Base-by-base conservation (phyloP, 2,113 vertebrate species). In the Corythaeola cristata region DNA sequence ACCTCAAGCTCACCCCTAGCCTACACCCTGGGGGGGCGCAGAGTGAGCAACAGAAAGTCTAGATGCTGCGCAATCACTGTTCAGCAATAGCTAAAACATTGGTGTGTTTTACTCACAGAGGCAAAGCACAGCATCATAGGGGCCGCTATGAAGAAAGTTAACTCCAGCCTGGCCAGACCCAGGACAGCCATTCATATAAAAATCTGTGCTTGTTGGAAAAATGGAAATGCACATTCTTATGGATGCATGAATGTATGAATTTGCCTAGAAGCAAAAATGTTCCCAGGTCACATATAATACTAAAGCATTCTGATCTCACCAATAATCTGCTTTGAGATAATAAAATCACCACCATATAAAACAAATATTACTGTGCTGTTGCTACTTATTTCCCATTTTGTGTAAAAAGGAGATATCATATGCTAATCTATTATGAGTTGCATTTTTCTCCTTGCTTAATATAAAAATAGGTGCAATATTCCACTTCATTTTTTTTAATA, bases 171-270 rank as follows among this genome's bases (percentile, higher is more conserved):
- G 89, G 67, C 11, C 62, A 91, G 62, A 75, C 33, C 28, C 33
- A 72, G 19, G 11, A 47, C 4, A 47, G 22, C 7, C 12, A 8
- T 2, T 24, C 32, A 63, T 6, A 11, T 59, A 47, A 93, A 91
- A 89, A 60, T 15, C 49, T 66, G 39, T 59, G 44, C 50, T 77
- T 80, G 6, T 8, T 76, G 45, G 56, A 85, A 85, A 89, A 85
- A 81, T 3, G 6, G 69, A 64, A 50, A 67, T n/a, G 28, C 15
- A 20, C 16, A 5, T 22, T 78, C 32, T 41, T 58, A n/a, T 0
- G 0, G 39, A 47, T 64, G 11, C 6, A 39, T 1, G 0, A 10
- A 32, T 12, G 12, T 18, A 26, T 26, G 15, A 62, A 77, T 66
- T 58, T 28, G 7, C 37, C 58, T 52, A 39, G 15, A 74, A 62